These are phyloP conservation scores for Dendropsophus ebraccatus DNA, from an alignment of 2,113 vertebrate genomes.

Conservation along the genomic window DNA sequence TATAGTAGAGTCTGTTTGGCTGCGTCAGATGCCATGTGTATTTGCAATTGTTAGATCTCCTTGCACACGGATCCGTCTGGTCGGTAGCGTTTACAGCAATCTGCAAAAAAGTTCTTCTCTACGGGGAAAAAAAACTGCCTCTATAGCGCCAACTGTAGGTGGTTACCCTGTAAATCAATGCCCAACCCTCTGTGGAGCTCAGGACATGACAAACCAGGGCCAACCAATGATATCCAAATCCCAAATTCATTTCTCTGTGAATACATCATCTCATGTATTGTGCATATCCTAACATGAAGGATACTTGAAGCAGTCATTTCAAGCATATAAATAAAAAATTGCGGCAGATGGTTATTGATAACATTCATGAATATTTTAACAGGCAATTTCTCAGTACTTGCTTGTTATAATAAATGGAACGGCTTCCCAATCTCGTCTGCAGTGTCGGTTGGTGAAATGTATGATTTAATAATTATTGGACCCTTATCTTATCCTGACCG, in stretches of 20 bases:
- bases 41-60: no score
- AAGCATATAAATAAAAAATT: conserved; percentile 48
- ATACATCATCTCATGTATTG: not conserved
- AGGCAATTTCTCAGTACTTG: conserved; percentile 63
- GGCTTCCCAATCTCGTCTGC: conserved; percentile 55
- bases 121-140: not conserved
- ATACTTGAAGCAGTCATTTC: not conserved
- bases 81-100: no score
- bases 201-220: not conserved
- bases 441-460: conserved; percentile 58
- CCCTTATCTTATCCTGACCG: not conserved
- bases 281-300: conserved; percentile 28
- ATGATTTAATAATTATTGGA: conserved; percentile 56
- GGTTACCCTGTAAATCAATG: not conserved
- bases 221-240: not conserved
- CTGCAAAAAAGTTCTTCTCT: not conserved
- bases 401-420: conserved; percentile 57
- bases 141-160: not conserved
- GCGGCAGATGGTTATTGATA: conserved; percentile 55
- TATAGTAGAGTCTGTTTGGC: no score
- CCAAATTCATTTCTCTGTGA: not conserved
- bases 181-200: not conserved
- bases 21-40: no score
- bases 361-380: conserved; percentile 71
- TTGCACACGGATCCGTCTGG: no score